These are phyloP conservation scores for Athene cunicularia DNA, from an alignment of 2,113 vertebrate species.

Conservation along the genomic window DNA sequence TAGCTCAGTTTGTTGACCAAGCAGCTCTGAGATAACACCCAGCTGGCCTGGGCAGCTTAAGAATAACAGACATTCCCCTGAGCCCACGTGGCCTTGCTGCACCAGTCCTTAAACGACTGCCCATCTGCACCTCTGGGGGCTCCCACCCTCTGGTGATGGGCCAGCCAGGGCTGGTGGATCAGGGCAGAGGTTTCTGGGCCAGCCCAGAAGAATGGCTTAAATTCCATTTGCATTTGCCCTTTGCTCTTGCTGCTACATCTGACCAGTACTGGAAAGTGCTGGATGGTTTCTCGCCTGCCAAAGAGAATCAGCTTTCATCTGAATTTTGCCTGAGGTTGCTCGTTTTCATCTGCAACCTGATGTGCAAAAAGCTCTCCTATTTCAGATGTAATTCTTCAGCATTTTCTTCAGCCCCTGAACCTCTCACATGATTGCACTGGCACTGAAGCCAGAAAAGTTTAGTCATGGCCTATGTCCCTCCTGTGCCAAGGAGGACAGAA, in stretches of 20 bases:
- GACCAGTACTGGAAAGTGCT: background rate
- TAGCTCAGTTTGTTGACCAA: background rate
- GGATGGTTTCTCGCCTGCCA: background rate
- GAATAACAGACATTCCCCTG: background rate
- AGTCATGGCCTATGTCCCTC: background rate
- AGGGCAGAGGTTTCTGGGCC: background rate
- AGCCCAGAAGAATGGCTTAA: background rate
- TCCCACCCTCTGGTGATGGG: accelerated
- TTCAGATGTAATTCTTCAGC: background rate
- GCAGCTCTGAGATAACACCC: background rate
- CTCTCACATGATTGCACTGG: slow-evolving; percentile 18
- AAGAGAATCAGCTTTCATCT: background rate
- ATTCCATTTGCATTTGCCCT: background rate
- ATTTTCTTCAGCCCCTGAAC: background rate
- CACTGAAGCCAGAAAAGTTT: slow-evolving; percentile 11
- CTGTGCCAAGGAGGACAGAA: background rate
- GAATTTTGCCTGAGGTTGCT: background rate
- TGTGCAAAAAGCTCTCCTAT: background rate
- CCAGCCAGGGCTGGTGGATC: background rate
- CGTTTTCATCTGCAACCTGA: background rate
- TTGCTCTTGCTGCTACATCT: background rate
- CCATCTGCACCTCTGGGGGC: background rate
- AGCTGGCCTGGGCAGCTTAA: background rate
- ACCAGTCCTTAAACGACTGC: background rate
- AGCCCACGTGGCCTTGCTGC: accelerated